These are phyloP conservation scores for Corydoras sp. DNA, from an alignment of 2,113 vertebrate genomes.

Conservation along the genomic window DNA sequence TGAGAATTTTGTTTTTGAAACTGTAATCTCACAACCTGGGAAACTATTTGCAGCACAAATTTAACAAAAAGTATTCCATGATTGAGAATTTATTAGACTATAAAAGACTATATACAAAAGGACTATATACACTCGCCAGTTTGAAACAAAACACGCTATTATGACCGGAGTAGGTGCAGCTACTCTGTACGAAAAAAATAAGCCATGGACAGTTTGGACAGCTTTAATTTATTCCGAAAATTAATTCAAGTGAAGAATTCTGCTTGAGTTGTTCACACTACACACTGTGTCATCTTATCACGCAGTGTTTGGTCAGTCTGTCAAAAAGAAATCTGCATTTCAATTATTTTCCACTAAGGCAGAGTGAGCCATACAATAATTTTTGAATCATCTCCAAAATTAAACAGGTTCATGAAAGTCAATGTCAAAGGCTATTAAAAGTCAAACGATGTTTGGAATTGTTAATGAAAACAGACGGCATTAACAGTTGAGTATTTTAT, in stretches of 20 bases:
- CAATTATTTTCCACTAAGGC: neutral
- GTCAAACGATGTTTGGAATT: conserved; percentile 12
- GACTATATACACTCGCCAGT: no score
- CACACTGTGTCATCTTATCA: neutral
- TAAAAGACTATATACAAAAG: no score
- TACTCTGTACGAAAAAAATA: no score
- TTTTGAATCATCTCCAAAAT: conserved; percentile 5
- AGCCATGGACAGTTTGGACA: no score
- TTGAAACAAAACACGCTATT: no score
- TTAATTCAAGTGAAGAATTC: neutral
- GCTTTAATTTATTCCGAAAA: no score
- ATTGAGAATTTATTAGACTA: no score
- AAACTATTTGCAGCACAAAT: neutral
- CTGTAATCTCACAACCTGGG: neutral
- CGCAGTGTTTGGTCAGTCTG: neutral
- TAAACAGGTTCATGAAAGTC: conserved; percentile 1
- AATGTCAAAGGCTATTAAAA: conserved; percentile 8
- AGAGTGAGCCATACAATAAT: neutral
- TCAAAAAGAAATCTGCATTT: neutral
- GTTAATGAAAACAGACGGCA: conserved; percentile 5
- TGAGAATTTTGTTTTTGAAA: neutral
- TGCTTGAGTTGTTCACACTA: neutral
- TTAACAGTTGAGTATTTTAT: neutral
- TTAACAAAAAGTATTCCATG: neutral
- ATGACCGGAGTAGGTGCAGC: no score